These are phyloP conservation scores for Palythoa heliodiscus DNA, from an alignment of 92 coral and sea anemone species.

Conservation along the genomic window DNA sequence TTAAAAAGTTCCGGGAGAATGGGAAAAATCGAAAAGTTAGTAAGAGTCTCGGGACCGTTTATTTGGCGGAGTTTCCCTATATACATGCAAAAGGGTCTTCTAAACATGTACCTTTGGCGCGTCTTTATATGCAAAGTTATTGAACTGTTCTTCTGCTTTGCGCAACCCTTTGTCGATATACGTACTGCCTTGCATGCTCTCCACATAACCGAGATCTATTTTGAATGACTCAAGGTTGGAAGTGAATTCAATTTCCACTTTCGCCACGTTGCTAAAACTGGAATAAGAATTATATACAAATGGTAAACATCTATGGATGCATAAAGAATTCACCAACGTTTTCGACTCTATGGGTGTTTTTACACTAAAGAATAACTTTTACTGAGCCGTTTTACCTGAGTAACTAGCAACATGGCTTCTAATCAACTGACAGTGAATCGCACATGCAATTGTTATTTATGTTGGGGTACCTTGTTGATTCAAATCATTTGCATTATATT, in stretches of 20 bases:
- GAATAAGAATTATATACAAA: not conserved
- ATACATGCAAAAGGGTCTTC: too few species aligned
- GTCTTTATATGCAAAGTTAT: not conserved
- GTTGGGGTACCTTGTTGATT: too few species aligned
- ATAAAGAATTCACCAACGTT: too few species aligned
- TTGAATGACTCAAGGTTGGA: not conserved
- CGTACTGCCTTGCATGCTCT: not conserved
- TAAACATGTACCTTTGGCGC: not conserved
- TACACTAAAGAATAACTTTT: not conserved
- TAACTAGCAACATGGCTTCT: too few species aligned
- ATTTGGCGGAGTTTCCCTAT: too few species aligned
- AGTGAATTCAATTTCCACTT: not conserved
- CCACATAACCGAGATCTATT: constrained; percentile 3
- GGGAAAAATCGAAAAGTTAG: too few species aligned
- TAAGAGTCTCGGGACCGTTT: too few species aligned
- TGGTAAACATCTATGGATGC: not conserved
- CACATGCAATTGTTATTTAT: too few species aligned
- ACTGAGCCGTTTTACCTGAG: too few species aligned
- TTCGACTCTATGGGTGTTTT: not conserved
- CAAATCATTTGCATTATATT: too few species aligned
- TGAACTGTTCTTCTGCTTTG: not conserved
- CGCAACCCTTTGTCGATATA: constrained; percentile 18
- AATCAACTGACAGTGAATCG: too few species aligned
- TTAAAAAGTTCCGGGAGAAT: too few species aligned
- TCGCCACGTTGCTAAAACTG: constrained; percentile 8